A percentile compares a stretch with the other conserved stretches of the same genome.
These are phyloP conservation scores for Uromys caudimaculatus DNA, from an alignment of 2,797 vertebrate genomes.

Conservation along the genomic window DNA sequence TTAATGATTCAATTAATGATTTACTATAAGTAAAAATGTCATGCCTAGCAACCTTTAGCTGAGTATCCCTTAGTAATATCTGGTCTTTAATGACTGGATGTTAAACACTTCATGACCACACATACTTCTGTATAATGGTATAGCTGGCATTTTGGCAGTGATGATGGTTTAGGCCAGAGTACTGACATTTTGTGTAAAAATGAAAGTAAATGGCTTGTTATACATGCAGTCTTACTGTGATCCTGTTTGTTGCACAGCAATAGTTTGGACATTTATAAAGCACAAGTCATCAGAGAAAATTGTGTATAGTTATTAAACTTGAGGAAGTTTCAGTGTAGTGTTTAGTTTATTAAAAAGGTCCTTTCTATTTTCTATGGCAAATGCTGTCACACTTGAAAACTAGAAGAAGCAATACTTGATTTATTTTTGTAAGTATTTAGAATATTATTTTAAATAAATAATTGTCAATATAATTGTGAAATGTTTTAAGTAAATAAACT, in stretches of 20 bases:
- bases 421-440: conserved; percentile 86
- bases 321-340: conserved; percentile 60
- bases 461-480: conserved; percentile 65
- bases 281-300: conserved; percentile 55
- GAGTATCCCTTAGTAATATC: background rate
- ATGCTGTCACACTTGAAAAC: conserved; percentile 81
- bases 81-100: conserved; percentile 4
- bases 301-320: conserved; percentile 53
- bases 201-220: conserved; percentile 37
- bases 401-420: conserved; percentile 87
- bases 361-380: conserved; percentile 85
- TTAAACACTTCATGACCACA: background rate
- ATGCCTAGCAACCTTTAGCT: conserved; percentile 56
- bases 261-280: conserved; percentile 58
- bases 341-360: conserved; percentile 71
- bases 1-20: conserved; percentile 66
- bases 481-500: conserved; percentile 73
- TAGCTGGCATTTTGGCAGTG: background rate
- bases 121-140: background rate
- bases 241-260: conserved; percentile 36
- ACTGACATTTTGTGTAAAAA: conserved; percentile 53
- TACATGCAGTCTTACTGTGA: conserved; percentile 65
- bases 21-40: conserved; percentile 50
- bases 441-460: conserved; percentile 80
- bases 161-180: background rate